Base-by-base conservation (phyloP, 1,140 invertebrate species). In the Conus ventricosus region DNA sequence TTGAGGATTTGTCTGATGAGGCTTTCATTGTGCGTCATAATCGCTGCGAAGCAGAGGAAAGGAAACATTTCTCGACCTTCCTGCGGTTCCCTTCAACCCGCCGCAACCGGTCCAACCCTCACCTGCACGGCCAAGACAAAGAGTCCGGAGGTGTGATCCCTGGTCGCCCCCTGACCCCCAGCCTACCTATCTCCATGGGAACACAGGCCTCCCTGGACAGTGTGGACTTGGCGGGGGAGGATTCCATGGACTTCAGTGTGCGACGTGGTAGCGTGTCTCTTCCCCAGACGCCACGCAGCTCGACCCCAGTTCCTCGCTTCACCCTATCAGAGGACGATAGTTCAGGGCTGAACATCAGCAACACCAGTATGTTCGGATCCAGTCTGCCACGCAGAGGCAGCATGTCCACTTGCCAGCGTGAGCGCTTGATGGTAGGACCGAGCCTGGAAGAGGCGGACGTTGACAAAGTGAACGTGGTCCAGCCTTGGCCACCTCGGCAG, bases 1-100 rank as follows among this genome's bases (percentile, higher is more conserved):
- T 96, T 63, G 98, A 98, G 95, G 97, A 98, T 95, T 94, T 98
- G 88, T 97, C 97, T 23, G 97, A 98, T 88, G 96, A 97, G 88
- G 96, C 96, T 1, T 96, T 97, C 91, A 92, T 95, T 7, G 93
- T 95, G 54, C 96, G 97, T 27, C 98, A 98, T 94, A 96, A 96
- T 60, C 96, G 96, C 78, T 97, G 97, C 91, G 97, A 98, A 95
- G 95, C 96, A 11, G 96, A 97, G 89, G 98, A 98, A 95, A 96
- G 97, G 85, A 97, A 97, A 92, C 97, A 97, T 84, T 98, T 97
- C 94, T 96, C 97, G 90, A 96, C 96, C 91, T 97, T 97, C 90
- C 95, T 97, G 6, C 91, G 93, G 84, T 93, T 93, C 97, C 97
- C 93, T 95, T 97, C 91, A 96, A 96, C 53, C 88, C 96, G 96